Evolutionary conservation across 2,113 vertebrate species (phyloP).

Genomic region (Lycocorax pyrrhopterus): DNA sequence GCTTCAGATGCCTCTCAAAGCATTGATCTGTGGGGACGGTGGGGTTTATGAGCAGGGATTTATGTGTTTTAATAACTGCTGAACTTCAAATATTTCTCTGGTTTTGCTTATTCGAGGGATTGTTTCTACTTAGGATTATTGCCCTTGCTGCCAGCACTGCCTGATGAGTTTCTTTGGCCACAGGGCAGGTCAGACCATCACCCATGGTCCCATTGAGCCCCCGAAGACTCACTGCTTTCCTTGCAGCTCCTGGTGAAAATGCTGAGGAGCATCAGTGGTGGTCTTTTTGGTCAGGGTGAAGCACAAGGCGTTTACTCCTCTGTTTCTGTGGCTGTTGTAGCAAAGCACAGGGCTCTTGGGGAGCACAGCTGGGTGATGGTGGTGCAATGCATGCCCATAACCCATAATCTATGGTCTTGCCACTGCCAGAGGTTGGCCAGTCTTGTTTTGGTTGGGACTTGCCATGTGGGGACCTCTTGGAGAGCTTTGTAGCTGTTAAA

Average conservation of each 20-base stretch:
- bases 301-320: neutral
- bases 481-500: neutral
- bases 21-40: neutral
- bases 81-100: neutral
- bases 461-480: fast-evolving
- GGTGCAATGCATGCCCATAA: neutral
- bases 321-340: neutral
- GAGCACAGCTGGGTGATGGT: neutral
- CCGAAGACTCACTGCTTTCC: neutral
- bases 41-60: neutral
- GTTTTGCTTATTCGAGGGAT: neutral
- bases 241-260: neutral
- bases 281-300: neutral
- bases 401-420: fast-evolving
- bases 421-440: neutral
- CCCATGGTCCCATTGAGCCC: fast-evolving
- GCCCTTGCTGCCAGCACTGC: fast-evolving
- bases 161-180: neutral
- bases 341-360: neutral
- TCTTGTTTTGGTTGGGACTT: neutral
- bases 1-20: neutral
- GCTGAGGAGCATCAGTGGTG: neutral
- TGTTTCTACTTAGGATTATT: neutral
- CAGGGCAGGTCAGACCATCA: neutral
- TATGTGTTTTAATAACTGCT: neutral